Evolutionary conservation across 2,113 vertebrate genomes (phyloP).

Genomic region (Stictonetta naevosa): DNA sequence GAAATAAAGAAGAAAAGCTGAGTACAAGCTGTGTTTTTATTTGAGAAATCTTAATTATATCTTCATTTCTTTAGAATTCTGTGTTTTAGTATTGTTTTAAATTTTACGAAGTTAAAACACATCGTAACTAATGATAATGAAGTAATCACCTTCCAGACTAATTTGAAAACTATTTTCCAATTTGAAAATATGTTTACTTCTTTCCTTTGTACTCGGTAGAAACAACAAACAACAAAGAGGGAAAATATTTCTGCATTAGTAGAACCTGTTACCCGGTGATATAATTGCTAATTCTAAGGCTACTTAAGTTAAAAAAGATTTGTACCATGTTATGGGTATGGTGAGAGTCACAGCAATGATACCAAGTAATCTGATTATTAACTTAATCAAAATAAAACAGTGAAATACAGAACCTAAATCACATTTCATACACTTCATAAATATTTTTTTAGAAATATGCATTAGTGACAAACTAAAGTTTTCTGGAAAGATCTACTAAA

Average conservation of each 20-base stretch:
- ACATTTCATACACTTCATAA: neutral
- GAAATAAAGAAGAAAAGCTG: neutral
- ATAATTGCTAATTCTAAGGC: neutral
- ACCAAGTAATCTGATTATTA: neutral
- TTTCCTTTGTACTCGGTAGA: neutral
- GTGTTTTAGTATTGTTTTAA: neutral
- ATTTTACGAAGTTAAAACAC: neutral
- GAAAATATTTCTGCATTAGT: neutral
- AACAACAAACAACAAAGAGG: neutral
- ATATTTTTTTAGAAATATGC: neutral
- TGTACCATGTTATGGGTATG: neutral
- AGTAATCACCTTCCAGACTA: neutral
- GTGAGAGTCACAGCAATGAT: neutral
- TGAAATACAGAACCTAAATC: neutral
- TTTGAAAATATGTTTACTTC: neutral
- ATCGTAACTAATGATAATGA: neutral
- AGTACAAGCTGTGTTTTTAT: neutral
- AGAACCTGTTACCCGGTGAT: neutral
- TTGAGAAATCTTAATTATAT: neutral
- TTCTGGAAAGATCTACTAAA: neutral
- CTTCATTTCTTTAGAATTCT: neutral
- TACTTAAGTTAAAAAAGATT: neutral
- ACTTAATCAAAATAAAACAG: neutral
- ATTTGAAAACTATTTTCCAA: neutral
- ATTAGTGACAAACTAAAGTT: neutral